Evolutionary conservation across 1,140 invertebrate species (phyloP).

Genomic region (Condylostylus longicornis): DNA sequence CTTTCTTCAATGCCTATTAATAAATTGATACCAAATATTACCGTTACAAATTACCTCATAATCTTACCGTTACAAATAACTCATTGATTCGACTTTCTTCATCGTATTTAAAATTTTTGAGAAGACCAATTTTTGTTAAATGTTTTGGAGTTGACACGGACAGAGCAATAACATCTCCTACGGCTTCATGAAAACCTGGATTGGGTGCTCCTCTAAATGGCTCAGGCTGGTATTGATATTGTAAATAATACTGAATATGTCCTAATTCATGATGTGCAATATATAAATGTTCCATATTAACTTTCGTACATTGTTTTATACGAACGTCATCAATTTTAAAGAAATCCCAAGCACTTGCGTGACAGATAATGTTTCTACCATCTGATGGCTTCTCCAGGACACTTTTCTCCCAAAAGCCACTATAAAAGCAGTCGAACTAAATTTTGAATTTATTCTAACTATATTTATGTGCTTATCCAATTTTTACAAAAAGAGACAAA

Average conservation of each 20-base stretch:
- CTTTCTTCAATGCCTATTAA: slow-evolving; percentile 39
- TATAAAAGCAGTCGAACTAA: slow-evolving; percentile 15
- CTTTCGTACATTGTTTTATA: slow-evolving; percentile 64
- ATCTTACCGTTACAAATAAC: slow-evolving; percentile 18
- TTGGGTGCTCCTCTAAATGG: slow-evolving; percentile 55
- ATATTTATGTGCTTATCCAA: slow-evolving; percentile 20
- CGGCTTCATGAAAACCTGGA: slow-evolving; percentile 59
- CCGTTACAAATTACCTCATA: too few species aligned
- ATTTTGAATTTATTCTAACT: slow-evolving; percentile 38
- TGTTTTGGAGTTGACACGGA: slow-evolving; percentile 44
- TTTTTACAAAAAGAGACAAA: slow-evolving; percentile 9
- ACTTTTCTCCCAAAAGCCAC: slow-evolving; percentile 61
- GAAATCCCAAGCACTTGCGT: slow-evolving; percentile 69
- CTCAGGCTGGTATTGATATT: slow-evolving; percentile 51
- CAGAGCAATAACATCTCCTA: slow-evolving; percentile 51
- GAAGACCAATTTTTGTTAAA: slow-evolving; percentile 37
- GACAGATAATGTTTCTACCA: slow-evolving; percentile 50
- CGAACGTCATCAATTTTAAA: slow-evolving; percentile 43
- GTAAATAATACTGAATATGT: slow-evolving; percentile 58
- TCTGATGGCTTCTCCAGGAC: slow-evolving; percentile 49
- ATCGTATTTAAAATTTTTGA: slow-evolving; percentile 14
- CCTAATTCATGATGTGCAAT: slow-evolving; percentile 67
- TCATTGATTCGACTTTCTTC: slow-evolving; percentile 28
- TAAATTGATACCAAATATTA: too few species aligned
- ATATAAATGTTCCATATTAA: slow-evolving; percentile 50